Base-by-base conservation (phyloP, 1,140 invertebrate genomes). In the Orius insidiosus region DNA sequence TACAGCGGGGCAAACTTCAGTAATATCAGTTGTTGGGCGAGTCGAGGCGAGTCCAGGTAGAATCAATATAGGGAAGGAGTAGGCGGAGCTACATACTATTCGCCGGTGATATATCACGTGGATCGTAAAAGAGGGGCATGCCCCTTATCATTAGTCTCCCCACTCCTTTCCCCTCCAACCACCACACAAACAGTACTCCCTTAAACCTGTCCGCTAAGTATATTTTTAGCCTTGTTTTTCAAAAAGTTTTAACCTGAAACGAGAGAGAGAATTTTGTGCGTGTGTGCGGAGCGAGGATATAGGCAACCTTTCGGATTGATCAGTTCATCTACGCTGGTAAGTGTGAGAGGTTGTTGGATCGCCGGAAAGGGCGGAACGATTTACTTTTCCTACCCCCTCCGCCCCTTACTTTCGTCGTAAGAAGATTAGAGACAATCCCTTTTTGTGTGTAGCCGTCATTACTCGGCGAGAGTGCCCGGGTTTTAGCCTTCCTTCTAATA, bases 211-310 rank as follows among this genome's bases (percentile, higher is more conserved):
- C 16, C 38, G 38, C 38, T 40, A 40, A 40, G 38, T 40, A 40
- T 40, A 40, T 40, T 40, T 40, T 40, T 40, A 40, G 38, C 38
- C 38, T 40, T 40, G 38, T 40, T 40, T 40, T 40, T 40, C 38
- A 40, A 40, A 40, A 40, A 24, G 15, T 40, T 40, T 40, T 16
- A 40, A 40, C 38, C 38, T 40, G 38, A n/a, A n/a, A n/a, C n/a
- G n/a, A 13, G 38, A 16, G 13, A 16, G 16, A 40, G 14, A 40
- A 10, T 15, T 15, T 40, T 40, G 38, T 40, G 38, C 38, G 38
- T 40, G 38, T 40, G 38, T 40, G 38, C 11, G 38, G 35, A n/a
- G n/a, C n/a, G n/a, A 15, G 3, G n/a, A 11, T 36, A n/a, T 40
- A 10, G 16, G 11, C 38, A 24, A 24, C 24, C 7, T 24, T 24